Base-by-base conservation (phyloP, 2,113 vertebrate species). In the Rhinoptilus africanus region DNA sequence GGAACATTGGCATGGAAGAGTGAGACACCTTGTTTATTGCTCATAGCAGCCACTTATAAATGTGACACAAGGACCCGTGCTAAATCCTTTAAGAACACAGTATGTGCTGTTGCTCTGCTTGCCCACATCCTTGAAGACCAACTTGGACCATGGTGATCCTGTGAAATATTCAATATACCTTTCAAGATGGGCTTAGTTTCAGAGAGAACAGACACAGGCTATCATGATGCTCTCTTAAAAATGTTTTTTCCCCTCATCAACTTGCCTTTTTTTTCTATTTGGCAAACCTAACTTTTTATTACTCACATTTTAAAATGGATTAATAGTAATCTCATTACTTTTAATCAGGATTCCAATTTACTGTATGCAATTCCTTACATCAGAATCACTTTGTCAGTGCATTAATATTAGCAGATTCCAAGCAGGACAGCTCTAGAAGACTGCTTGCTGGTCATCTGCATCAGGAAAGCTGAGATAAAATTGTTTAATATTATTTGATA, bases 81-180 rank as follows among this genome's bases (percentile, higher is more conserved):
- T 22, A 87, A 68, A 82, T 73, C 7, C 47, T 75, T 85, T 75
- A 67, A 81, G 30, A 93, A 34, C 6, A 57, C 4, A 6, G 10
- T 63, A 30, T 14, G 24, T 56, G 32, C 15, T 57, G 30, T 34
- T 94, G 21, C 12, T 85, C 15, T 50, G 3, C 34, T 75, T 77
- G 21, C 9, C 32, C 34, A 50, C 11, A 4, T 41, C 35, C 35
- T 57, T 67, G 51, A 54, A 28, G 26, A 56, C 26, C 2, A 2
- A 8, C 9, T 39, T 1, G 1, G 39, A 26, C 15, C 0, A 0
- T 27, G 41, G 19, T 35, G 32, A 66, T 76, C 35, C 56, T 3
- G 5, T 63, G 16, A 57, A 62, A 6, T 24, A 32, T 62, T 47
- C 43, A 73, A 18, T 18, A 27, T 19, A 48, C 10, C 8, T 54